These are phyloP conservation scores for Himalopsyche anomala DNA, from an alignment of 2,888 invertebrate genomes.

Conservation along the genomic window DNA sequence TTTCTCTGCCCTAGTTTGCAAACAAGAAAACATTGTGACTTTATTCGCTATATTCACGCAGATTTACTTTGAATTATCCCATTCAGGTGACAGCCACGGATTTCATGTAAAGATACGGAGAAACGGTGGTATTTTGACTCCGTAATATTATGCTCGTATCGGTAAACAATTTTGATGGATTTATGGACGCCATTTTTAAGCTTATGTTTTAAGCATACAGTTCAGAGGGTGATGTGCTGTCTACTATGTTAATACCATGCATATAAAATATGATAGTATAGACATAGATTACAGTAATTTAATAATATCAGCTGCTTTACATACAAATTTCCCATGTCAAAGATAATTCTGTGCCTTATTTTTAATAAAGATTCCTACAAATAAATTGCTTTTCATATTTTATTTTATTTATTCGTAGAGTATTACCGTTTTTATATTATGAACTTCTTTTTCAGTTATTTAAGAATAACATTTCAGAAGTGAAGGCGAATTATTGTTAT, in stretches of 20 bases:
- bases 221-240: not conserved
- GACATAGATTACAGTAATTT: no score
- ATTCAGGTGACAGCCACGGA: slow-evolving; percentile 34
- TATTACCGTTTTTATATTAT: no score
- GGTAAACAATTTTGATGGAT: not conserved
- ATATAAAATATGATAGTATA: no score
- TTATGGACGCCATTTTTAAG: not conserved
- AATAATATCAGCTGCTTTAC: no score
- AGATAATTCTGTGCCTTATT: no score
- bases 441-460: no score
- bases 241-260: not conserved
- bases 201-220: not conserved
- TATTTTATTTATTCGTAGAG: no score
- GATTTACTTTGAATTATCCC: slow-evolving; percentile 27
- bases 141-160: not conserved
- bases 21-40: slow-evolving; percentile 41
- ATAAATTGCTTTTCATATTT: no score
- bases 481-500: no score
- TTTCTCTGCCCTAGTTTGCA: slow-evolving; percentile 22
- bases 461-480: no score
- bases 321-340: no score
- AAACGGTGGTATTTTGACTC: not conserved
- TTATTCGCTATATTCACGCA: slow-evolving; percentile 37
- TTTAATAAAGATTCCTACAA: no score
- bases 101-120: not conserved